phyloP scores from a whole-genome alignment of 2,797 vertebrate species.

The Galaxias olidus region DNA sequence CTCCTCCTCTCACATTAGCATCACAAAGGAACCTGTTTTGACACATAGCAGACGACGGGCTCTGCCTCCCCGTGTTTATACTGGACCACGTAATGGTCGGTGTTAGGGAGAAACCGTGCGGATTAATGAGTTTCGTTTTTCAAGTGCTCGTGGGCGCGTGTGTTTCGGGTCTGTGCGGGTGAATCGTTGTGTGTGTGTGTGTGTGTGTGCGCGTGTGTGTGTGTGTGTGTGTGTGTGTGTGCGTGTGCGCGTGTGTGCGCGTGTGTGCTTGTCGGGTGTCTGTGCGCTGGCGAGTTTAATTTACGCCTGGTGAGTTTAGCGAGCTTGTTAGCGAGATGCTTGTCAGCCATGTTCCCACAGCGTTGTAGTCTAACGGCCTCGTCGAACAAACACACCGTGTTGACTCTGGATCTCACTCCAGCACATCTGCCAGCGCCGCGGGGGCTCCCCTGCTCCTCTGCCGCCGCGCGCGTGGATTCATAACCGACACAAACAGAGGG shows the following conservation, averaged over 20 bases:
- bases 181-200: constrained; percentile 34
- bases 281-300: background rate
- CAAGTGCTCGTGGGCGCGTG: background rate
- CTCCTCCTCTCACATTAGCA: constrained; percentile 44
- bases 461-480: too few relatives aligned
- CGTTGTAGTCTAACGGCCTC: too few relatives aligned
- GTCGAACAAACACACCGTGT: too few relatives aligned
- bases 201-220: constrained; percentile 29
- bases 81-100: constrained; percentile 32
- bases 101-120: constrained; percentile 36
- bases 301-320: too few relatives aligned
- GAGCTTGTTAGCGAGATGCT: too few relatives aligned
- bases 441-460: too few relatives aligned
- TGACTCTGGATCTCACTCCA: too few relatives aligned
- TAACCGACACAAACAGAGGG: too few relatives aligned
- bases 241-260: too few relatives aligned
- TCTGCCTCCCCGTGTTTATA: constrained; percentile 47
- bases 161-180: constrained; percentile 8
- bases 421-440: too few relatives aligned
- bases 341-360: too few relatives aligned
- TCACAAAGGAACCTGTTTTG: constrained; percentile 35
- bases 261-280: constrained; percentile 20
- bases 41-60: constrained; percentile 34
- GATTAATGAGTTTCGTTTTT: constrained; percentile 28
- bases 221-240: constrained; percentile 33